A percentile compares a stretch with the other conserved stretches of the same genome.
These are phyloP conservation scores for Pyrocoelia pectoralis DNA, from an alignment of 2,888 invertebrate genomes.

Conservation along the genomic window DNA sequence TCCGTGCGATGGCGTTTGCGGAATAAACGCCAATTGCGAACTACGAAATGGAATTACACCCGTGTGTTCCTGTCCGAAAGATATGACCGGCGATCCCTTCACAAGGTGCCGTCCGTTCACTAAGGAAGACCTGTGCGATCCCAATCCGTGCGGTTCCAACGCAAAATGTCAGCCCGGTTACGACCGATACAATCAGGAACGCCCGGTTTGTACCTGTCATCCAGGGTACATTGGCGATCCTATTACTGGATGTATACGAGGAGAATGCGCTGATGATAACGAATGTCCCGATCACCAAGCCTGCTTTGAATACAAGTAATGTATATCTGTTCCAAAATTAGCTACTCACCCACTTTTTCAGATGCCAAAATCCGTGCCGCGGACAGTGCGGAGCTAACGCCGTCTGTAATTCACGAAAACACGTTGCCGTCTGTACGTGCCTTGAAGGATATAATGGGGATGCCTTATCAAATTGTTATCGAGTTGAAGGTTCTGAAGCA, in stretches of 20 bases:
- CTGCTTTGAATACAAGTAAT: constrained; percentile 79
- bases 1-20: constrained; percentile 84
- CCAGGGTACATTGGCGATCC: constrained; percentile 82
- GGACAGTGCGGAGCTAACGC: constrained; percentile 83
- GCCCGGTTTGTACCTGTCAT: constrained; percentile 87
- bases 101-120: constrained; percentile 81
- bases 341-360: constrained; percentile 41
- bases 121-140: constrained; percentile 83
- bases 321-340: background rate
- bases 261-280: constrained; percentile 80
- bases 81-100: constrained; percentile 90
- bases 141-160: constrained; percentile 86
- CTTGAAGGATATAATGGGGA: constrained; percentile 72
- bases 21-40: constrained; percentile 80
- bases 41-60: constrained; percentile 77
- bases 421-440: constrained; percentile 85
- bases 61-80: constrained; percentile 84
- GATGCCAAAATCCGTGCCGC: constrained; percentile 72
- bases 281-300: constrained; percentile 80
- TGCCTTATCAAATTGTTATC: constrained; percentile 64
- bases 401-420: constrained; percentile 76
- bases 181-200: constrained; percentile 80
- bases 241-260: constrained; percentile 73
- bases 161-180: constrained; percentile 84
- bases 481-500: constrained; percentile 19